phyloP scores from a whole-genome alignment of 2,888 invertebrate genomes.

The Salpingus planirostris region DNA sequence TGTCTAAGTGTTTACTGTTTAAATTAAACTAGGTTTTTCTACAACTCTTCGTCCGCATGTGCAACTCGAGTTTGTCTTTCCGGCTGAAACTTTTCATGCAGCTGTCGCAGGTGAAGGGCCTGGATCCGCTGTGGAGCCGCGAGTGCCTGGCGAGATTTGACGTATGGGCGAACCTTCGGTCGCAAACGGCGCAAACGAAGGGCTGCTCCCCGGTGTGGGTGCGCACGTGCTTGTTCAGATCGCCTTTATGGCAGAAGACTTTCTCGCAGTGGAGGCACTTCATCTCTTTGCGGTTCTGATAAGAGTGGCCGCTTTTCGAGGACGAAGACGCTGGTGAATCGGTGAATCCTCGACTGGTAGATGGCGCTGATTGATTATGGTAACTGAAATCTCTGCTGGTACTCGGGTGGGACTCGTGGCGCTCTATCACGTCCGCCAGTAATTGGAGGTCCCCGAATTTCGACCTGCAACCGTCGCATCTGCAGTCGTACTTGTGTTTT shows the following conservation, averaged over 20 bases:
- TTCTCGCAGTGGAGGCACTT: slow-evolving; percentile 33
- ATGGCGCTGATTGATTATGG: slow-evolving; percentile 17
- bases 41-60: too few relatives aligned
- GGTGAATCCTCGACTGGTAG: slow-evolving; percentile 21
- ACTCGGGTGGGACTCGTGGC: too few relatives aligned
- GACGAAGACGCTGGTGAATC: too few relatives aligned
- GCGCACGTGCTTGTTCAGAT: slow-evolving; percentile 36
- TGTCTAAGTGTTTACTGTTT: too few relatives aligned
- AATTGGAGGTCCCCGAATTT: slow-evolving; percentile 24
- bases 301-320: slow-evolving; percentile 10
- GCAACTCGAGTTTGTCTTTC: slow-evolving; percentile 36
- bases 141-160: slow-evolving; percentile 70
- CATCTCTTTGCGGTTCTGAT: slow-evolving; percentile 23
- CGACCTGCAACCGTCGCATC: slow-evolving; percentile 18
- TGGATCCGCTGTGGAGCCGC: slow-evolving; percentile 65
- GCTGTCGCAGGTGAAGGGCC: slow-evolving; percentile 49
- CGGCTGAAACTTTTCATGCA: slow-evolving; percentile 36
- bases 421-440: slow-evolving; percentile 25
- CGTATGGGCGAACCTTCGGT: slow-evolving; percentile 38
- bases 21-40: too few relatives aligned
- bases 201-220: slow-evolving; percentile 38
- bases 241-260: slow-evolving; percentile 35
- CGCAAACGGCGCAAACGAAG: slow-evolving; percentile 31
- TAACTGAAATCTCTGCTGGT: too few relatives aligned
- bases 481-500: slow-evolving; percentile 18